Conservation (phyloP, 2,113 vertebrate genomes). For the Pitta sordida region DNA sequence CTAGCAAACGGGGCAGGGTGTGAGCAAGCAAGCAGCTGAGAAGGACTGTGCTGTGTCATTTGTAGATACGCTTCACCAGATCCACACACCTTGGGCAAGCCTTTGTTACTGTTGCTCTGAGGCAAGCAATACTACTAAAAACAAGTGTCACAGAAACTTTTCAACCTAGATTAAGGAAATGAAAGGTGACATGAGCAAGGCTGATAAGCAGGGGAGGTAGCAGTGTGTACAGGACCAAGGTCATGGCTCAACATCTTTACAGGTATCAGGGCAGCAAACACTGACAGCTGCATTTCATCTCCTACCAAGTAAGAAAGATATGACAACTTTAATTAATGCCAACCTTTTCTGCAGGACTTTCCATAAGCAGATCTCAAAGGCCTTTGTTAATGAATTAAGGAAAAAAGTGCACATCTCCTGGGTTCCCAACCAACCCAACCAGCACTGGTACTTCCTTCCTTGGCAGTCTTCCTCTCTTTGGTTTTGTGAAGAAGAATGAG, state of each 20-base stretch:
- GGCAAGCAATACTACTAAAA: background rate
- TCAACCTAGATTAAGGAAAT: background rate
- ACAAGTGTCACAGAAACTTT: background rate
- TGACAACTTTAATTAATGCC: background rate
- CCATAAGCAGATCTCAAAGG: background rate
- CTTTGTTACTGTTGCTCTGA: background rate
- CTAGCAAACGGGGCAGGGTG: background rate
- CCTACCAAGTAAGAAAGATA: background rate
- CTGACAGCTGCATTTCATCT: background rate
- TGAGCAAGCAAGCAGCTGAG: background rate
- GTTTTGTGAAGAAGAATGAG: background rate
- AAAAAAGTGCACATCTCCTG: background rate
- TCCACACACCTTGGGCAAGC: background rate
- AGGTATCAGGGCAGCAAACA: background rate
- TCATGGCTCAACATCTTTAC: background rate
- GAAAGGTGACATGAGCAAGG: background rate
- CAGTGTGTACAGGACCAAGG: background rate
- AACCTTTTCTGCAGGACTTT: background rate
- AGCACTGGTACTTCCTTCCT: background rate
- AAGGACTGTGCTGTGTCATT: rapidly evolving
- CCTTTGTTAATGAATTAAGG: background rate
- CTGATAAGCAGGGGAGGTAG: background rate
- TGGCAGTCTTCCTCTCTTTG: background rate
- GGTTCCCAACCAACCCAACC: background rate
- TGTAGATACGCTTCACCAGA: background rate